These are phyloP conservation scores for Xylophagus ater DNA, from an alignment of 2,888 invertebrate species.

Conservation along the genomic window DNA sequence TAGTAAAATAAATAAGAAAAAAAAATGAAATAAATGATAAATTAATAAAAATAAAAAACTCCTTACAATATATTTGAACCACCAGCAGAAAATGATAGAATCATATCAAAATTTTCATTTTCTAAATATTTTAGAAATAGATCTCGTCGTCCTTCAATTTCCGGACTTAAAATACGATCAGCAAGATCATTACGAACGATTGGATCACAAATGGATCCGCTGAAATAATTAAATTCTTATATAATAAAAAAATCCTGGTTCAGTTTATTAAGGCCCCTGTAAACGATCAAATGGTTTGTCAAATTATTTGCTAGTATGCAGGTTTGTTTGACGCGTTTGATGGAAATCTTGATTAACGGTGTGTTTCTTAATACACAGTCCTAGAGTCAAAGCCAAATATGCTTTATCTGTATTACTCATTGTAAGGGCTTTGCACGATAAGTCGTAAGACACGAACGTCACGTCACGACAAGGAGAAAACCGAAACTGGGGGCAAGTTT, in stretches of 20 bases:
- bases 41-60: background rate
- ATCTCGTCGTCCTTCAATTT: constrained; percentile 27
- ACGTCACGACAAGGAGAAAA: too few species aligned
- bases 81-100: constrained; percentile 65
- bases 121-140: constrained; percentile 53
- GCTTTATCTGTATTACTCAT: too few species aligned
- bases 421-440: too few species aligned
- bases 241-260: background rate
- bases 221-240: constrained; percentile 15
- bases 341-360: too few species aligned
- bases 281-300: too few species aligned
- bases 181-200: constrained; percentile 48
- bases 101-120: constrained; percentile 55
- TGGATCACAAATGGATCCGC: constrained; percentile 34
- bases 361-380: background rate
- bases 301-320: too few species aligned
- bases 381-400: too few species aligned
- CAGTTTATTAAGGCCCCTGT: too few species aligned
- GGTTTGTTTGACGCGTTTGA: too few species aligned
- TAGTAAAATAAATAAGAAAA: background rate
- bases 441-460: too few species aligned
- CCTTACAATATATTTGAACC: constrained; percentile 50
- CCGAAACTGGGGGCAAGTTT: too few species aligned
- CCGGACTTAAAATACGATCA: constrained; percentile 45
- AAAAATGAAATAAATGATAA: background rate